phyloP scores from a whole-genome alignment of 2,113 vertebrate species.

The Pantherophis guttatus region DNA sequence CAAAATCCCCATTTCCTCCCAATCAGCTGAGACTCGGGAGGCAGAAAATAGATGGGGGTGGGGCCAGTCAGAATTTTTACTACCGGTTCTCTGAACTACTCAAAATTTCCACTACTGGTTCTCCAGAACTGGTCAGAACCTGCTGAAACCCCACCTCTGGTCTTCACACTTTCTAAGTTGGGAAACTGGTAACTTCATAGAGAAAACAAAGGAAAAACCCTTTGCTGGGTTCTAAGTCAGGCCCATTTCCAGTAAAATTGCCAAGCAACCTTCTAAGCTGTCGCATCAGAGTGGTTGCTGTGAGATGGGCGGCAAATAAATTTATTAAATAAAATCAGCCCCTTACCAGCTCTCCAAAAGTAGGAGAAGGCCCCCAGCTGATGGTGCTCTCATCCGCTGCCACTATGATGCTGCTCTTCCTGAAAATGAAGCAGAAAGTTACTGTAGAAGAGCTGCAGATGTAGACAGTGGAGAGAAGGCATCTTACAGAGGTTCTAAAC shows the following conservation, averaged over 20 bases:
- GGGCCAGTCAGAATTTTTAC: too few relatives aligned
- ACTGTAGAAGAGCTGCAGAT: background rate
- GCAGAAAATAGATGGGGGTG: too few relatives aligned
- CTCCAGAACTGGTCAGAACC: too few relatives aligned
- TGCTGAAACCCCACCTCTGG: too few relatives aligned
- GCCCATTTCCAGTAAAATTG: too few relatives aligned
- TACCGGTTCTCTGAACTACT: too few relatives aligned
- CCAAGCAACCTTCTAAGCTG: too few relatives aligned
- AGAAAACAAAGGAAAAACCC: background rate
- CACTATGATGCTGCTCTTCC: conserved; percentile 93
- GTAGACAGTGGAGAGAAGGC: background rate
- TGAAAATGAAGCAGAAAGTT: conserved; percentile 43
- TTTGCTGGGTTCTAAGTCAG: too few relatives aligned
- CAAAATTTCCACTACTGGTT: too few relatives aligned
- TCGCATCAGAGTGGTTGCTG: background rate
- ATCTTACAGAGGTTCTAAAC: background rate
- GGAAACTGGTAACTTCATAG: background rate
- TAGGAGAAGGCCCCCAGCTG: conserved; percentile 93
- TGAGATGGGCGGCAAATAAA: background rate
- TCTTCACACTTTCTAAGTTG: background rate
- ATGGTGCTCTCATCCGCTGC: conserved; percentile 96
- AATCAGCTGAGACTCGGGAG: too few relatives aligned
- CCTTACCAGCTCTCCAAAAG: conserved; percentile 92
- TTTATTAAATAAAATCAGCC: background rate
- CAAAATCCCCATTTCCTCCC: too few relatives aligned